Conservation (phyloP, 2,797 vertebrate genomes). For the Hyperoplus immaculatus region DNA sequence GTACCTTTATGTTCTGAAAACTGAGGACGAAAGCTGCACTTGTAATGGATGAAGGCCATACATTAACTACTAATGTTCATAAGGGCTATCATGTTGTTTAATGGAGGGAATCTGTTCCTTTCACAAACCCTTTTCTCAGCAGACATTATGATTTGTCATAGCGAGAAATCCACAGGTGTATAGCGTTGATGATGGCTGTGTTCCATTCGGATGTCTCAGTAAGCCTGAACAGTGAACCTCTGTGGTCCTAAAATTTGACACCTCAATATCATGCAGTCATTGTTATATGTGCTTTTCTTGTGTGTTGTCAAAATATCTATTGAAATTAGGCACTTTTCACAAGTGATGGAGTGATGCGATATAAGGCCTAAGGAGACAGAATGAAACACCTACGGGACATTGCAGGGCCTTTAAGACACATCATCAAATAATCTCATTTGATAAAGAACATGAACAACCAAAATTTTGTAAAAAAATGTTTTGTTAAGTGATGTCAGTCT, state of each 20-base stretch:
- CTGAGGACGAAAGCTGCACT: slow-evolving; percentile 19
- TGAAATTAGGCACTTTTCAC: too few species aligned
- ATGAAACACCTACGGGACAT: neutral
- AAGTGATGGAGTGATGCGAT: too few species aligned
- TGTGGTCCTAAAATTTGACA: neutral
- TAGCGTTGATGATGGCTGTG: neutral
- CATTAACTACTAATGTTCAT: neutral
- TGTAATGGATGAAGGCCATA: slow-evolving; percentile 20
- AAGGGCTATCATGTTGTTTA: neutral
- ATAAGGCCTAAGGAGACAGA: neutral
- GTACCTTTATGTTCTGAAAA: slow-evolving; percentile 7
- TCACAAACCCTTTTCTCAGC: neutral
- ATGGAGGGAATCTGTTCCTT: neutral
- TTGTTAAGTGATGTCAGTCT: neutral
- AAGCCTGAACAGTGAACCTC: neutral
- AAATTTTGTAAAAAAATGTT: neutral
- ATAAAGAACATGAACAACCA: neutral
- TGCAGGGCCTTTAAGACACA: neutral
- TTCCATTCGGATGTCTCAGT: neutral
- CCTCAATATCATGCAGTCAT: neutral
- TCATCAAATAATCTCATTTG: neutral
- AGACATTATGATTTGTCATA: neutral
- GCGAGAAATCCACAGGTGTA: neutral
- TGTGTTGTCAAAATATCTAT: neutral
- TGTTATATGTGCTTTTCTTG: neutral